Percentiles rank a stretch among this genome's conserved stretches.
These are phyloP conservation scores for Psammodynastes pulverulentus DNA, from an alignment of 2,113 vertebrate species.

Conservation along the genomic window DNA sequence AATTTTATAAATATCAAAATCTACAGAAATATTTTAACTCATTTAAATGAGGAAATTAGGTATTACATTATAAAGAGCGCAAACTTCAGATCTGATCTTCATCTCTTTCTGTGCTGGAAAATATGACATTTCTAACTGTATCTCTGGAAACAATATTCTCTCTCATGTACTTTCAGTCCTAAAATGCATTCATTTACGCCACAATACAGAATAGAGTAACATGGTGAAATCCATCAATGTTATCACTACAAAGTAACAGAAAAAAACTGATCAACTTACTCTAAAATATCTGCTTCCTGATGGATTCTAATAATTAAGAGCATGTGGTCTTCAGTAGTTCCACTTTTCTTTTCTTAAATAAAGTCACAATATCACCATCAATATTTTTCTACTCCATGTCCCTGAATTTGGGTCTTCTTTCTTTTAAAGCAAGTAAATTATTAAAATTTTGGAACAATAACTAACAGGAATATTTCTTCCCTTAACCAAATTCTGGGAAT, in stretches of 20 bases:
- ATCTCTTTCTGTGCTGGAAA: slow-evolving; percentile 45
- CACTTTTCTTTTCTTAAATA: slow-evolving; percentile 46
- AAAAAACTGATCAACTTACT: background rate
- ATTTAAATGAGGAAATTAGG: background rate
- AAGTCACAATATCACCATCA: background rate
- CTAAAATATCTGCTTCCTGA: slow-evolving; percentile 24
- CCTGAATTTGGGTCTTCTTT: slow-evolving; percentile 23
- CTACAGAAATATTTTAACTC: slow-evolving; percentile 21
- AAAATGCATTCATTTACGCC: background rate
- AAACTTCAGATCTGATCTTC: slow-evolving; percentile 24
- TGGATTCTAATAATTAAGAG: background rate
- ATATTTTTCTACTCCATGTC: slow-evolving; percentile 46
- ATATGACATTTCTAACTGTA: slow-evolving; percentile 35
- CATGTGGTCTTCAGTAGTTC: slow-evolving; percentile 25
- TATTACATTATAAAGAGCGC: slow-evolving; percentile 1
- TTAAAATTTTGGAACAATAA: background rate
- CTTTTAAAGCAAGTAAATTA: background rate
- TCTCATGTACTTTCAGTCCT: background rate
- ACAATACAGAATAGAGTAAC: background rate
- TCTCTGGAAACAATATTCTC: background rate
- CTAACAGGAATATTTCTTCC: slow-evolving; percentile 25
- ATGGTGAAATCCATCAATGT: background rate
- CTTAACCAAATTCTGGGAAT: slow-evolving; percentile 36
- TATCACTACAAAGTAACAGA: background rate
- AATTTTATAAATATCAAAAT: slow-evolving; percentile 1